Evolutionary conservation across 2,888 invertebrate genomes (phyloP), one percentile per base, ranked within the genome.

Genomic region (Glaucopsyche alexis): DNA sequence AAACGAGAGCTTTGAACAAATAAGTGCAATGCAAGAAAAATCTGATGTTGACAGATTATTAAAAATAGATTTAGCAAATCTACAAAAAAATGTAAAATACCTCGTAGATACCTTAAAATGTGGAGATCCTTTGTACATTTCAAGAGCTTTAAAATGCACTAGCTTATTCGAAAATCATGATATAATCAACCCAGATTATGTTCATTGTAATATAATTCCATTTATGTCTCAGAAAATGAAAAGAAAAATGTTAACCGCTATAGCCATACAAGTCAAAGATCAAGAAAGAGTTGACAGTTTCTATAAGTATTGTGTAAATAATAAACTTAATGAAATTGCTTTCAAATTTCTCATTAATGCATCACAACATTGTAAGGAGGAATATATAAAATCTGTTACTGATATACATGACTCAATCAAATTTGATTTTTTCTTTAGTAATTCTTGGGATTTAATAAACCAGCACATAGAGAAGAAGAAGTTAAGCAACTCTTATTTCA

Each of bases 31-130:
- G 64, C 52, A 73, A 4, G 84, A 83, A 69, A 74, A 76, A n/a
- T 78, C 81, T 8, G 90, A 89, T 77, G 71, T 85, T 4, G 88
- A 89, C 67, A 85, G 78, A 50, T 73, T 90, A 2, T 89, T 83
- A 74, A 86, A 87, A 79, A 90, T 90, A 50, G 87, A 87, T 78
- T 75, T 90, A 7, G 90, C 90, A 2, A 83, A 86, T 11, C 84
- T 84, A 76, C 83, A 82, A 29, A 81, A 78, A 74, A 83, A 88
- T 73, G 73, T 84, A 8, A 82, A 85, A 52, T 88, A 85, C 71
- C 82, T 90, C 11, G 40, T 87, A 47, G 83, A 88, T 50, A 78
- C 81, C 6, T 75, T 90, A 0, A 89, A 85, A 77, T 82, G 80
- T 47, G 88, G 87, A 2, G 88, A 90, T 64, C 81, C 79, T 65